These are phyloP conservation scores for Calephelis perditalis DNA, from an alignment of 2,888 invertebrate species.

Conservation along the genomic window DNA sequence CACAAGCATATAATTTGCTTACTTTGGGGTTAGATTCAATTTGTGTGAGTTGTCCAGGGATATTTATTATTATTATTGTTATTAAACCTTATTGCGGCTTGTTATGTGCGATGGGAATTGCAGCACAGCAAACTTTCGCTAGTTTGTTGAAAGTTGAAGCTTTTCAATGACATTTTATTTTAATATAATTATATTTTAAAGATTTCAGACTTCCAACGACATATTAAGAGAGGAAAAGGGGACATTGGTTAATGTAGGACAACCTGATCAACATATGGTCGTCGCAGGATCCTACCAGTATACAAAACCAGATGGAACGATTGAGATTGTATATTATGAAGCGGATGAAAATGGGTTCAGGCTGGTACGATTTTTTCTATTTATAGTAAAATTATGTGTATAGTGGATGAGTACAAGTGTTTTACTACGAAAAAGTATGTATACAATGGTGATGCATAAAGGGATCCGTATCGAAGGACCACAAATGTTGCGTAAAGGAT, in stretches of 20 bases:
- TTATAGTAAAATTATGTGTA: no score
- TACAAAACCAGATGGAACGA: conserved; percentile 36
- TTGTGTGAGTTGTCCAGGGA: no score
- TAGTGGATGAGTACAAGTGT: no score
- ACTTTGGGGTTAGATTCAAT: no score
- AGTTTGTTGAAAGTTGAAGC: not conserved
- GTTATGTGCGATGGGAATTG: not conserved
- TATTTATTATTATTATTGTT: no score
- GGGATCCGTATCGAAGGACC: not conserved
- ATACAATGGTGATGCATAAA: not conserved
- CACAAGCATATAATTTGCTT: no score
- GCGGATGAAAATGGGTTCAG: conserved; percentile 40
- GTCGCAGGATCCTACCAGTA: conserved; percentile 42
- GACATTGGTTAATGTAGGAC: conserved; percentile 50
- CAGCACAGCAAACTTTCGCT: not conserved
- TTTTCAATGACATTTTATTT: conserved; percentile 3
- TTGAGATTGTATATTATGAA: conserved; percentile 32
- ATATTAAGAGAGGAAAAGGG: conserved; percentile 80
- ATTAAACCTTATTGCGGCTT: not conserved
- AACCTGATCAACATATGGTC: conserved; percentile 35
- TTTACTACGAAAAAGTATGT: no score
- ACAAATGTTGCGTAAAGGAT: no score
- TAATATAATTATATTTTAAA: conserved; percentile 36
- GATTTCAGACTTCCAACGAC: conserved; percentile 83
- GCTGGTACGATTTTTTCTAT: not conserved